A percentile compares a stretch with the other conserved stretches of the same genome.
Conservation (phyloP, 2,888 invertebrate genomes). For the Clistopyga incitator region DNA sequence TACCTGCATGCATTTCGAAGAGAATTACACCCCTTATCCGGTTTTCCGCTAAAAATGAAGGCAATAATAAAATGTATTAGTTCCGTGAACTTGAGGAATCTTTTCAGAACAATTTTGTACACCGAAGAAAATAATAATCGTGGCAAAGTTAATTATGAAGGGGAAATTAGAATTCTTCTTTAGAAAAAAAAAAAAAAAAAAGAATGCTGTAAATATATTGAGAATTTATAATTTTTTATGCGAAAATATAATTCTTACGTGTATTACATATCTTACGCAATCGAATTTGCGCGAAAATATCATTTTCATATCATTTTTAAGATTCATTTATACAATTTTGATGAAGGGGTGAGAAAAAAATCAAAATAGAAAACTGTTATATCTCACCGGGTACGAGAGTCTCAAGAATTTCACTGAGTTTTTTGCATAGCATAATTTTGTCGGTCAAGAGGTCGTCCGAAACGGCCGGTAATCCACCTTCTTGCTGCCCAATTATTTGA, state of each 20-base stretch:
- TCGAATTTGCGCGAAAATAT: too few species aligned
- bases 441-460: conserved; percentile 87
- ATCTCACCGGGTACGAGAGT: conserved; percentile 88
- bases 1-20: conserved; percentile 91
- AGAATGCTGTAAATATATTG: too few species aligned
- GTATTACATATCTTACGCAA: not conserved
- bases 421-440: conserved; percentile 88
- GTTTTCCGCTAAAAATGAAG: conserved; percentile 87
- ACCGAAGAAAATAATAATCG: not conserved
- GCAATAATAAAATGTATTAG: not conserved
- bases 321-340: too few species aligned
- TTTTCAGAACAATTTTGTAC: not conserved
- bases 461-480: conserved; percentile 86
- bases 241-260: not conserved
- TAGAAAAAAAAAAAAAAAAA: not conserved
- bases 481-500: conserved; percentile 89
- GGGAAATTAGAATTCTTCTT: too few species aligned
- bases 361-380: not conserved
- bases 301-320: too few species aligned
- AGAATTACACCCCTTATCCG: conserved; percentile 89
- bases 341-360: not conserved
- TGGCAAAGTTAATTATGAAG: not conserved
- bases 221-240: not conserved
- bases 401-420: conserved; percentile 87
- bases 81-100: not conserved